These are phyloP conservation scores for Rana temporaria DNA, from an alignment of 2,113 vertebrate genomes.

Conservation along the genomic window DNA sequence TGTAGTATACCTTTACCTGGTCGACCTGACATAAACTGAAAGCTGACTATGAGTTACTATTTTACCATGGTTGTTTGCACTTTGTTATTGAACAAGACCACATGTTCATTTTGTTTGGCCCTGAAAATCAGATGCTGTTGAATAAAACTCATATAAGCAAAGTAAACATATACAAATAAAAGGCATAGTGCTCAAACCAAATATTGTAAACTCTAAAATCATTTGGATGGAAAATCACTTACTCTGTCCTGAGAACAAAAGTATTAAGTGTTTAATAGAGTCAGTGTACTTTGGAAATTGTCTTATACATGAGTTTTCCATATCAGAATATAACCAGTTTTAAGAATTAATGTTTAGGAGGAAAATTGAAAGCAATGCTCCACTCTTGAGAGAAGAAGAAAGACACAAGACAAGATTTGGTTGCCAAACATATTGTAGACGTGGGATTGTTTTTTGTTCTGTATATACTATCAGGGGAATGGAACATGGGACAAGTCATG, in stretches of 20 bases:
- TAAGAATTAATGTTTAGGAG: neutral
- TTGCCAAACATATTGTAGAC: no score
- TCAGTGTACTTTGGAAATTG: constrained; percentile 19
- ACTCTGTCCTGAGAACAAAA: constrained; percentile 32
- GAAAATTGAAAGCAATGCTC: constrained; percentile 1
- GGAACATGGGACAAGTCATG: no score
- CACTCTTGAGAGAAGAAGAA: neutral
- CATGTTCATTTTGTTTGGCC: neutral
- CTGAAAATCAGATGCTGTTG: neutral
- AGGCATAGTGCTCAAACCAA: constrained; percentile 19
- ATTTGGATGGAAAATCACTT: constrained; percentile 39
- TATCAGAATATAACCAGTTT: neutral
- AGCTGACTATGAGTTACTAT: no score
- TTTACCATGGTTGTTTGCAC: no score
- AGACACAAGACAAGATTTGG: neutral
- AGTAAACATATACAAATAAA: neutral
- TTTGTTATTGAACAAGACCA: no score
- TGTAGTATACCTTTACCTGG: no score
- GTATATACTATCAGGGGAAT: no score
- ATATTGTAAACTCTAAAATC: neutral
- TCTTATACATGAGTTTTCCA: constrained; percentile 20
- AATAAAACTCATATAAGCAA: neutral
- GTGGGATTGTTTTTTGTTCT: no score
- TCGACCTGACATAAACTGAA: no score
- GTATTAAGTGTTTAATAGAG: constrained; percentile 44